Evolutionary conservation across 2,113 vertebrate genomes (phyloP), one percentile per base, ranked within the genome.

Genomic region (Neofelis nebulosa): DNA sequence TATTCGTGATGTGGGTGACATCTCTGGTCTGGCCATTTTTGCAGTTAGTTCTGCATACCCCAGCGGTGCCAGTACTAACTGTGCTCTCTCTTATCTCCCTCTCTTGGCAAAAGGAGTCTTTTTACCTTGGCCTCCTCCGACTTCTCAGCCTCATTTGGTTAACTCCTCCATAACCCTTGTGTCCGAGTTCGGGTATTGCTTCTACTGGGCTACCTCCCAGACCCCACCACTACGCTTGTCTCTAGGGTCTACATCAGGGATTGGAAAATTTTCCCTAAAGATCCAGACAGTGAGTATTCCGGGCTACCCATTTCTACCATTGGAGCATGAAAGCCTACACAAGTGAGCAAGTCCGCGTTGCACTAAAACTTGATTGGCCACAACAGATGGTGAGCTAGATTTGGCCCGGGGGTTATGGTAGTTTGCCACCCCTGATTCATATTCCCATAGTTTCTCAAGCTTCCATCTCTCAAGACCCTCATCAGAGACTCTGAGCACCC

Each of bases 381-480:
- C 69, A 27, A 36, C 1, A 86, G 65, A 48, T 63, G 9, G 25
- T 57, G 19, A 25, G 38, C 63, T 81, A n/a, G 36, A 73, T 69
- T 81, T 63, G 45, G 57, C 57, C 68, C 2, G 2, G n/a, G 29
- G 45, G 33, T 23, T 92, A 78, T 27, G 31, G 1, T 41, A 14
- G 25, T 82, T 66, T 48, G 48, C 87, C 83, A 74, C 31, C 31
- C 23, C 7, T 78, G n/a, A 87, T 69, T 50, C 50, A 15, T 36
- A n/a, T 71, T 89, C 80, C 73, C 36, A 8, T 82, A 18, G 15
- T 57, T 92, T 83, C 63, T 83, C 82, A 52, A 89, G 48, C n/a
- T 83, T 85, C 63, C 45, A 61, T 83, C 73, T 89, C 7, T 65
- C 16, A 48, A 69, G 18, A 66, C 36, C 19, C 33, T 69, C 57